A percentile compares a stretch with the other conserved stretches of the same genome.
These are phyloP conservation scores for Lamellibrachia columna DNA, from an alignment of 2,888 invertebrate species.

Conservation along the genomic window DNA sequence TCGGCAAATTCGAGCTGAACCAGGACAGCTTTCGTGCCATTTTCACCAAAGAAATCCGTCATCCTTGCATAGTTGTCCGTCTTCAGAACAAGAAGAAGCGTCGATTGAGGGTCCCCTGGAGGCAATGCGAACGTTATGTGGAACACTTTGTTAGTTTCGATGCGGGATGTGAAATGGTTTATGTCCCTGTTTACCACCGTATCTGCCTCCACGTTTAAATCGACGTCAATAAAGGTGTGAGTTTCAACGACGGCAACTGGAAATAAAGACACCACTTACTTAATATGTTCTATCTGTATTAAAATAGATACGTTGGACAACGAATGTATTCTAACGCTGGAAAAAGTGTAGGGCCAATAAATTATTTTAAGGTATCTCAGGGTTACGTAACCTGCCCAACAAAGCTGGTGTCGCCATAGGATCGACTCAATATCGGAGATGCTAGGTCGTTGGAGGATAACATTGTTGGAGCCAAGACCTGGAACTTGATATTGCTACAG, in stretches of 20 bases:
- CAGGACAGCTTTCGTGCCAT: neutral
- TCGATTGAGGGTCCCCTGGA: neutral
- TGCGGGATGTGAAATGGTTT: neutral
- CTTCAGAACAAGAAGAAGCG: neutral
- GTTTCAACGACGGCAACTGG: neutral
- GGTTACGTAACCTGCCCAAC: too few species aligned
- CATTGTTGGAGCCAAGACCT: too few species aligned
- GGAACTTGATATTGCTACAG: too few species aligned
- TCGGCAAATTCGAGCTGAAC: neutral
- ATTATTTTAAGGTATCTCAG: too few species aligned
- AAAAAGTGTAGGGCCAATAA: too few species aligned
- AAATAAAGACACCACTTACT: neutral
- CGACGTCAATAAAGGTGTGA: neutral
- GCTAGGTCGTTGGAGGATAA: too few species aligned
- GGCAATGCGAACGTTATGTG: neutral
- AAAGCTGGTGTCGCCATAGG: too few species aligned
- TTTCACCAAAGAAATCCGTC: neutral
- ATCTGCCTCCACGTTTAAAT: neutral
- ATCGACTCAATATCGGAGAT: too few species aligned
- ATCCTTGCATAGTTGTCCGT: neutral
- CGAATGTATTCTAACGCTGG: too few species aligned
- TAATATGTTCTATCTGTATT: too few species aligned
- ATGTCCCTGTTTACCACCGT: neutral
- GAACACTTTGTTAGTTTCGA: neutral
- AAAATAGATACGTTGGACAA: too few species aligned